Conservation (phyloP, 2,888 invertebrate species). For the Thecophora atra region DNA sequence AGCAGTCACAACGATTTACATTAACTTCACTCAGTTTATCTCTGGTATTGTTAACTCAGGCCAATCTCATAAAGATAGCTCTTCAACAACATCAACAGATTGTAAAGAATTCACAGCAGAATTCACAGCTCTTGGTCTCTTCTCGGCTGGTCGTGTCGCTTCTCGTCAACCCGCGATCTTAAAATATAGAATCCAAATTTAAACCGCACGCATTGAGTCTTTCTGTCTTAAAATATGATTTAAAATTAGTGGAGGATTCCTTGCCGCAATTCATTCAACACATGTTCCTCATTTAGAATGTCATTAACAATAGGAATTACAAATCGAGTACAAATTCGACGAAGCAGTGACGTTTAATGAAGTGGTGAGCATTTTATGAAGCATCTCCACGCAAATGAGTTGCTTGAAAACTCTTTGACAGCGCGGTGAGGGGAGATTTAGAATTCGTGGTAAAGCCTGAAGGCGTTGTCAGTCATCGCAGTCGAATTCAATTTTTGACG, state of each 20-base stretch:
- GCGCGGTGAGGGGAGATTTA: background rate
- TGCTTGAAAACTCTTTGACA: background rate
- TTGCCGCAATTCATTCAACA: constrained; percentile 14
- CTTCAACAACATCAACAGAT: no score
- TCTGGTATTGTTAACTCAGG: no score
- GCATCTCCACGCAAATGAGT: background rate
- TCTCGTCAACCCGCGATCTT: no score
- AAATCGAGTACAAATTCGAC: background rate
- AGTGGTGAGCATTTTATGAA: background rate
- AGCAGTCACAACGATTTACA: no score
- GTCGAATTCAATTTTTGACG: background rate
- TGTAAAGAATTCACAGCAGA: no score
- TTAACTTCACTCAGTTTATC: no score
- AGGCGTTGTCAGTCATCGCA: background rate
- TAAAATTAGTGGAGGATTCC: background rate
- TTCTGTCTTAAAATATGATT: background rate
- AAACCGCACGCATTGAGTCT: background rate
- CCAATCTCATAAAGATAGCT: no score
- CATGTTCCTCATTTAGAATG: constrained; percentile 27
- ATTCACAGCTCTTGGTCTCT: no score
- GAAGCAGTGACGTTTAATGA: no score
- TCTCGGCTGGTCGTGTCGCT: no score
- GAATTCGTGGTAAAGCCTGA: background rate
- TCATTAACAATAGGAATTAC: constrained; percentile 26
- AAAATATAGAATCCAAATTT: no score